Evolutionary conservation across 2,797 vertebrate species (phyloP).

Genomic region (Crossoptilon crossoptilon): DNA sequence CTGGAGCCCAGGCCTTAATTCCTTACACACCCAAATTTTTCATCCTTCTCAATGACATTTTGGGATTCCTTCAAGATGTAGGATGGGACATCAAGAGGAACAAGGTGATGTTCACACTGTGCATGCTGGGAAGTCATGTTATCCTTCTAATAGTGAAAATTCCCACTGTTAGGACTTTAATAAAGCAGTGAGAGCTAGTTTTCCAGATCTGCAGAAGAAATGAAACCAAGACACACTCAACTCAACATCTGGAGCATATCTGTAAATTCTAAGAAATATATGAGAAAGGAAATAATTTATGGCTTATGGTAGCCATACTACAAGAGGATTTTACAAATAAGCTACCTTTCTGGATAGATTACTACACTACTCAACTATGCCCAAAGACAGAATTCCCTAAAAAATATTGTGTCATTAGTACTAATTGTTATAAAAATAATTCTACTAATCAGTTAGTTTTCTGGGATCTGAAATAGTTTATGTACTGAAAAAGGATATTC

Average conservation of each 20-base stretch:
- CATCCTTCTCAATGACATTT: not conserved
- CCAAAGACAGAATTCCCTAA: not conserved
- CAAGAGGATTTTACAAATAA: not conserved
- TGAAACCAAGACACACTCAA: not conserved
- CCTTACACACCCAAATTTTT: not conserved
- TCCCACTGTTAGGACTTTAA: not conserved
- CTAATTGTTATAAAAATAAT: not conserved
- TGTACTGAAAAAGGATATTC: constrained; percentile 3
- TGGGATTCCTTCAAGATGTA: not conserved
- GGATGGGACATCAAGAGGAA: not conserved
- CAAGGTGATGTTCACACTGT: constrained; percentile 14
- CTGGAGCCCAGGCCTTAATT: constrained; percentile 8
- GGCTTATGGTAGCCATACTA: not conserved
- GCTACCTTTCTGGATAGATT: not conserved
- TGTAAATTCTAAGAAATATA: not conserved
- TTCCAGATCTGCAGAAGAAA: not conserved
- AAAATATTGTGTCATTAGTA: not conserved
- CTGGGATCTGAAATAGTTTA: not conserved
- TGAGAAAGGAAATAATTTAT: not conserved
- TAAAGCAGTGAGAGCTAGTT: rapidly evolving
- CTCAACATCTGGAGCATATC: not conserved
- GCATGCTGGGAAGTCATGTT: not conserved
- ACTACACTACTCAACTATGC: not conserved
- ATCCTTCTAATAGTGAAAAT: not conserved
- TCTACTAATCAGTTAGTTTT: not conserved